phyloP scores from a whole-genome alignment of 2,113 vertebrate species.

The Hippopotamus amphibius region DNA sequence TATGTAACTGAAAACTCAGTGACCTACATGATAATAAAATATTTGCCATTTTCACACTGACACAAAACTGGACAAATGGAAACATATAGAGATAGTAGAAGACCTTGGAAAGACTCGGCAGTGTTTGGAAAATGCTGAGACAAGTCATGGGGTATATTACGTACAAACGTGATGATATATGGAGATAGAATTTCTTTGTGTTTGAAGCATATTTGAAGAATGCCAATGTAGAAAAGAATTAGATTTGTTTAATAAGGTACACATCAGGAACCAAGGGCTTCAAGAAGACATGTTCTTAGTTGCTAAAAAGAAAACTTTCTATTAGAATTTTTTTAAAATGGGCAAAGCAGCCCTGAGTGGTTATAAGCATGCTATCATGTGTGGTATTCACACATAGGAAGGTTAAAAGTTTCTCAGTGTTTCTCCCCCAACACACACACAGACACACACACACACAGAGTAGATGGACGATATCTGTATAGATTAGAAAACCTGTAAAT shows the following conservation, averaged over 20 bases:
- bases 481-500: neutral
- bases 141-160: neutral
- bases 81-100: neutral
- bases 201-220: neutral
- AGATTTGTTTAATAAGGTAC: neutral
- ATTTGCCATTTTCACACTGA: neutral
- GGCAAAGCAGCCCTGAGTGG: neutral
- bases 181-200: neutral
- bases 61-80: neutral
- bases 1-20: constrained; percentile 11
- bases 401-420: neutral
- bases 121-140: neutral
- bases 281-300: neutral
- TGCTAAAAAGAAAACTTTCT: neutral
- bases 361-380: neutral
- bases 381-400: accelerated
- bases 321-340: neutral
- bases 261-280: neutral
- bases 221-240: neutral
- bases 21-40: neutral
- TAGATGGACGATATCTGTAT: neutral
- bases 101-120: neutral
- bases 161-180: neutral
- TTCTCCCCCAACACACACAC: neutral
- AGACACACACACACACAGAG: neutral